A percentile compares a stretch with the other conserved stretches of the same genome.
phyloP scores from a whole-genome alignment of 2,888 invertebrate genomes.

The Plebejus argus region DNA sequence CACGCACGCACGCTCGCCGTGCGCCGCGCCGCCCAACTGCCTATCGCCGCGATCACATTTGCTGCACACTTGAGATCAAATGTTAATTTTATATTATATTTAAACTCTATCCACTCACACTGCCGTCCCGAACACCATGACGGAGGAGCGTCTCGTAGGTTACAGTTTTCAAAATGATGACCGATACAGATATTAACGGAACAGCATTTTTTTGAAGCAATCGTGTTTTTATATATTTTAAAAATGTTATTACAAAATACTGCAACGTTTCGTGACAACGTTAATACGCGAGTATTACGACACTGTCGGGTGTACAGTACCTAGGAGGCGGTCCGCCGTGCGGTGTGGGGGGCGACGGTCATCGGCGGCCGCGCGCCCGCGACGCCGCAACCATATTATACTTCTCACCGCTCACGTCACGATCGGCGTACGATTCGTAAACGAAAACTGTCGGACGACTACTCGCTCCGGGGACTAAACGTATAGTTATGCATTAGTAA shows the following conservation, averaged over 20 bases:
- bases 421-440: slow-evolving; percentile 26
- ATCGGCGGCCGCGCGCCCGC: slow-evolving; percentile 37
- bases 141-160: background rate
- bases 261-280: background rate
- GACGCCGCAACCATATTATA: slow-evolving; percentile 72
- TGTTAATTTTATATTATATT: slow-evolving; percentile 76
- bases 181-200: background rate
- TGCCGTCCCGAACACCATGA: slow-evolving; percentile 31
- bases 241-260: background rate
- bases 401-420: slow-evolving; percentile 59
- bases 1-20: background rate
- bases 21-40: slow-evolving; percentile 61
- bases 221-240: background rate
- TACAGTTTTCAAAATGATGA: background rate
- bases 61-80: slow-evolving; percentile 81
- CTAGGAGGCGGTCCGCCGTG: background rate
- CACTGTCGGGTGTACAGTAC: background rate
- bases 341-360: slow-evolving; percentile 56
- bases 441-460: slow-evolving; percentile 25
- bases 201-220: background rate
- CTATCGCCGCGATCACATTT: slow-evolving; percentile 72
- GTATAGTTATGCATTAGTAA: slow-evolving; percentile 52
- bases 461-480: slow-evolving; percentile 26
- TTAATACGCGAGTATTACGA: background rate
- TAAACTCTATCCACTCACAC: slow-evolving; percentile 75